Conservation (phyloP, 1,140 invertebrate species). For the Bombus sibiricus region DNA sequence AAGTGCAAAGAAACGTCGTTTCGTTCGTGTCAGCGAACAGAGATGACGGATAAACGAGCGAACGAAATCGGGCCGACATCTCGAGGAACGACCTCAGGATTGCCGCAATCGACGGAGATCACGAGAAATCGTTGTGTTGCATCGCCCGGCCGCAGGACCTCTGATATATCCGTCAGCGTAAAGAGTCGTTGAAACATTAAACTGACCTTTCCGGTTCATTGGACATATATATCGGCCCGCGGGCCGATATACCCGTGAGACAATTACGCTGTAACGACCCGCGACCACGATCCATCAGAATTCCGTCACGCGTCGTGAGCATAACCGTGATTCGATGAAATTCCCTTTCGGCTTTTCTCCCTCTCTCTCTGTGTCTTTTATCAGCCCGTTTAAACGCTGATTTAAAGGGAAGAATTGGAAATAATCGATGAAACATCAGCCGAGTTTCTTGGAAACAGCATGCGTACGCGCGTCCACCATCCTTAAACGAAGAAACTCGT, state of each 20-base stretch:
- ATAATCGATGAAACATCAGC: neutral
- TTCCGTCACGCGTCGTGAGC: slow-evolving; percentile 70
- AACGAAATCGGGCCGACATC: slow-evolving; percentile 25
- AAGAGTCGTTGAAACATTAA: slow-evolving; percentile 61
- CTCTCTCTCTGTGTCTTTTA: neutral
- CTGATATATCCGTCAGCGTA: slow-evolving; percentile 47
- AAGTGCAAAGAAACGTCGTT: slow-evolving; percentile 1
- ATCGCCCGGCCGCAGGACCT: slow-evolving; percentile 29
- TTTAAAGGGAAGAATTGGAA: slow-evolving; percentile 14
- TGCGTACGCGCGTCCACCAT: no score
- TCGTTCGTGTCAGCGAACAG: neutral
- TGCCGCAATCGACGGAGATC: slow-evolving; percentile 42
- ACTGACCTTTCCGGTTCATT: slow-evolving; percentile 68
- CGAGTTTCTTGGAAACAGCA: neutral
- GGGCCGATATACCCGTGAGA: slow-evolving; percentile 60
- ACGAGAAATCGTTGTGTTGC: slow-evolving; percentile 52
- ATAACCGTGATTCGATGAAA: slow-evolving; percentile 64
- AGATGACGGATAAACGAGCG: slow-evolving; percentile 16
- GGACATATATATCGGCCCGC: slow-evolving; percentile 40
- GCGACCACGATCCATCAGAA: slow-evolving; percentile 69
- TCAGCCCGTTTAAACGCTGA: neutral
- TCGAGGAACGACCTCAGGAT: neutral
- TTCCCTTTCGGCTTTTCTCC: slow-evolving; percentile 42
- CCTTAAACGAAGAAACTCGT: neutral
- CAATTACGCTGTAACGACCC: slow-evolving; percentile 71